Base-by-base conservation (phyloP, 2,113 vertebrate genomes). In the Lanius collurio region DNA sequence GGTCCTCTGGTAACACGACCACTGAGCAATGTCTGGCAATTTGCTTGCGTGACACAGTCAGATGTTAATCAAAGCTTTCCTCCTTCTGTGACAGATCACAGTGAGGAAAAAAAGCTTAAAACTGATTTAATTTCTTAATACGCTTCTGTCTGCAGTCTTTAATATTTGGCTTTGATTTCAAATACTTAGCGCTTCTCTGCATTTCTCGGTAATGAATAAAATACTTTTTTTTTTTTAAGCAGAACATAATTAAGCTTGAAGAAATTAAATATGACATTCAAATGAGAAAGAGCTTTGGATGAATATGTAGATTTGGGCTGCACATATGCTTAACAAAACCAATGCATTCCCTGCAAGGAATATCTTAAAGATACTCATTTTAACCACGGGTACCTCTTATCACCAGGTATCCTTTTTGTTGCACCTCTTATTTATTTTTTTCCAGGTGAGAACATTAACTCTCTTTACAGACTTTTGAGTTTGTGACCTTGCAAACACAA, bases 121-220 rank as follows among this genome's bases (percentile, higher is more conserved):
- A 94, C 75, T 88, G 87, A 96, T 93, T 96, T 95, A 94, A 95
- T 96, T 95, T 96, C 91, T 93, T 94, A 96, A 96, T 95, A 87
- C 3, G 31, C 64, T 95, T 91, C 92, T 95, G 88, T 96, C 89
- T 94, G 89, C 77, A 80, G 73, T 76, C 87, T 97, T 53, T 53
- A 95, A 92, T 90, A 94, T 87, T 93, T 96, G 76, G 83, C 93
- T 96, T 97, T 96, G 94, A 96, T 95, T 96, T 71, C 7, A 35
- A 96, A 96, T 90, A 89, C 80, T 95, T 92, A 96, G 92, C 16
- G 47, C 79, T 94, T 96, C 83, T 91, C 52, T 93, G 78, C 73
- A 79, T 90, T 97, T 91, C 83, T 87, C 87, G 68, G 90, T 87
- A 95, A 93, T 94, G 94, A 97, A 95, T 90, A 94, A 95, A 95